Conservation (phyloP, 2,797 vertebrate species). For the Urophycis tenuis region DNA sequence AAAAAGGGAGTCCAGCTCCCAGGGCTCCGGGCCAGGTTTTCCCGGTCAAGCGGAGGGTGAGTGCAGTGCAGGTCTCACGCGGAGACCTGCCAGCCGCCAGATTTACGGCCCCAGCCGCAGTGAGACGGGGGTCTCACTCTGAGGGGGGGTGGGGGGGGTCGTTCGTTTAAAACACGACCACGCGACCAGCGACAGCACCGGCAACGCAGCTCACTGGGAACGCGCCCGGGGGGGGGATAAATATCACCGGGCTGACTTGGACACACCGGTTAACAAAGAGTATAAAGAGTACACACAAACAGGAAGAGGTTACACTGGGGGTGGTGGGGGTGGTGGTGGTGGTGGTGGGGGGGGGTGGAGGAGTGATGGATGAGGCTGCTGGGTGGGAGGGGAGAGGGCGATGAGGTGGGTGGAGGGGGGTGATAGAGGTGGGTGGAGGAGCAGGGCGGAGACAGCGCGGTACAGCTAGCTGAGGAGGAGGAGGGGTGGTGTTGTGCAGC, state of each 20-base stretch:
- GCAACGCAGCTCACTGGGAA: no score
- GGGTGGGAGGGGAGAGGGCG: background rate
- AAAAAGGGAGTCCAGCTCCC: background rate
- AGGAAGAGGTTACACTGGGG: no score
- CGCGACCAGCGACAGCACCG: constrained; percentile 5
- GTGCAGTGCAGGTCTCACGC: no score
- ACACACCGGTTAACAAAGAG: no score
- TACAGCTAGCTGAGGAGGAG: background rate
- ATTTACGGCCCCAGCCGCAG: constrained; percentile 52
- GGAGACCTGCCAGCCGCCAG: constrained; percentile 39
- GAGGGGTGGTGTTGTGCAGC: constrained; percentile 48
- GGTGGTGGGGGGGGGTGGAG: no score
- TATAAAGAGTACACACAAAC: no score
- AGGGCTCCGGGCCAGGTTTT: constrained; percentile 15
- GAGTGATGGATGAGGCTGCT: no score
- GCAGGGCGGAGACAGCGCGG: constrained; percentile 18
- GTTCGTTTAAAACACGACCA: constrained; percentile 44
- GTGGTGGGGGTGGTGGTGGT: no score
- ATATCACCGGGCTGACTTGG: no score
- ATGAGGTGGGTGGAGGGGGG: no score
- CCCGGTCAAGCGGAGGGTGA: constrained; percentile 22
- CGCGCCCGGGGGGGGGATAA: no score
- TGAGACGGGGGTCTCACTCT: constrained; percentile 54
- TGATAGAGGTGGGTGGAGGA: background rate
- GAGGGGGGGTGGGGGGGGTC: constrained; percentile 24